Evolutionary conservation across 2,113 vertebrate species (phyloP), one percentile per base, ranked within the genome.

Genomic region (Barbus barbus): DNA sequence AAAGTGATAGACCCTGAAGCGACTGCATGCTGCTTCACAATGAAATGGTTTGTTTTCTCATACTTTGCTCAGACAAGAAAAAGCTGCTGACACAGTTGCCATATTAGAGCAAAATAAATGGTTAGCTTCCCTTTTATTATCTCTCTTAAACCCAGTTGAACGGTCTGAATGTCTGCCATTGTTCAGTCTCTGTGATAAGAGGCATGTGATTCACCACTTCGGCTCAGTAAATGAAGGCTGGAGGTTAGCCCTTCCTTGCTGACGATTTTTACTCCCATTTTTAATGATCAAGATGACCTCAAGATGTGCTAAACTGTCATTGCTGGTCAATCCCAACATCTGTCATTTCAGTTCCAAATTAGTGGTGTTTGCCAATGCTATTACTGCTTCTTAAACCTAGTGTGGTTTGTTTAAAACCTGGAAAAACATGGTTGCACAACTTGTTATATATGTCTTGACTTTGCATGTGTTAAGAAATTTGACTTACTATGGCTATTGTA

Each of bases 211-310:
- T 80, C 44, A 58, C 81, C 76, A 76, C 61, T 74, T 81, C 85
- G 85, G 46, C 76, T 78, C 41, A 87, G 86, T 56, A 83, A 83
- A 88, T 80, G 83, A 84, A 33, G 74, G 48, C 86, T 65, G 89
- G 85, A 41, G 78, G 75, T 65, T 44, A 80, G 20, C 22, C 83
- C 72, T 84, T 85, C 58, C 74, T 74, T 85, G 12, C 28, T 78
- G 69, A 58, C 9, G 71, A 87, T 74, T 83, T n/a, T 81, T 61
- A 53, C 67, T 77, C 77, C 80, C 33, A 80, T 74, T 84, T 88
- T 87, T 87, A 90, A 91, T 60, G 26, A 71, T 74, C 78, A 87
- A 88, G 83, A 87, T 87, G 86, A 89, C 51, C 83, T 69, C 77
- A 22, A 53, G 73, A 84, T 85, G 28, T 36, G 75, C 33, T 53